Evolutionary conservation across 2,797 vertebrate genomes (phyloP).

Genomic region (Ptychadena robeensis): DNA sequence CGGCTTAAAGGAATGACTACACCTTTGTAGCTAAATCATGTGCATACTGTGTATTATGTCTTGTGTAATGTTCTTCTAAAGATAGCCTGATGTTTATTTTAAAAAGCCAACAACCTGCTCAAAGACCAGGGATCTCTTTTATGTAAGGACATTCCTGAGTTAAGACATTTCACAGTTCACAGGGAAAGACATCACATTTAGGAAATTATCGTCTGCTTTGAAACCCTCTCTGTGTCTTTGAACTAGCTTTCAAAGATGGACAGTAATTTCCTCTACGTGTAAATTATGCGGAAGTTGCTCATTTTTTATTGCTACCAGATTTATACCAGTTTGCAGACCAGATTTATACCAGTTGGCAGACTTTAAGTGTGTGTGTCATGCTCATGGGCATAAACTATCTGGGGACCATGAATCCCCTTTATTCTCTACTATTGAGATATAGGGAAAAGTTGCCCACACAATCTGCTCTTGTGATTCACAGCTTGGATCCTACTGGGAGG

Average conservation of each 20-base stretch:
- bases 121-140: not conserved
- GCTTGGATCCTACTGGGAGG: constrained; percentile 53
- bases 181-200: too few relatives aligned
- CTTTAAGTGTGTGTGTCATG: constrained; percentile 17
- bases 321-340: constrained; percentile 19
- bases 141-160: not conserved
- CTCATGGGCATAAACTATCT: constrained; percentile 36
- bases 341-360: constrained; percentile 33
- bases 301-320: constrained; percentile 15
- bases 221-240: not conserved
- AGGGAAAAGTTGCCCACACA: constrained; percentile 44
- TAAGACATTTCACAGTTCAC: not conserved
- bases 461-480: constrained; percentile 59
- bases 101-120: not conserved
- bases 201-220: not conserved
- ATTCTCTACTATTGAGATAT: constrained; percentile 44
- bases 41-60: too few relatives aligned
- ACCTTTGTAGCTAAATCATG: too few relatives aligned
- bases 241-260: not conserved
- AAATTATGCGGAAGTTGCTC: constrained; percentile 11
- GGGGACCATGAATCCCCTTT: constrained; percentile 28
- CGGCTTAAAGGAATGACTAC: too few relatives aligned
- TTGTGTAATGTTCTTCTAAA: too few relatives aligned
- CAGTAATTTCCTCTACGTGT: not conserved
- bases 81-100: not conserved